Evolutionary conservation across 53 echinoderm and acorn worm species (phyloP).

Genomic region (Patiria pectinifera): DNA sequence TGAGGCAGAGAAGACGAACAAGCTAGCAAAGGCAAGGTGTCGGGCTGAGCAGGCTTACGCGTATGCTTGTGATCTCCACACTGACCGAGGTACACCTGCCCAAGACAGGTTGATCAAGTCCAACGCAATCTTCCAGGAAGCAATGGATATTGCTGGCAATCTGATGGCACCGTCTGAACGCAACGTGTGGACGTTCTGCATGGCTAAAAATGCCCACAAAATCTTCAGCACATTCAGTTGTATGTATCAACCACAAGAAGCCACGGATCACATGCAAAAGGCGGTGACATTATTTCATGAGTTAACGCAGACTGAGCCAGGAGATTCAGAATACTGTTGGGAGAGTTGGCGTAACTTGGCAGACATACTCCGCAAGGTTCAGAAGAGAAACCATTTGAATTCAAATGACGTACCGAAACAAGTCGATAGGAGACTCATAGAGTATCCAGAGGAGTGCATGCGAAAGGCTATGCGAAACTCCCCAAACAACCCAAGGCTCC

Average conservation of each 20-base stretch:
- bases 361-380: conserved; percentile 42
- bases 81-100: not conserved
- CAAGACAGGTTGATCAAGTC: conserved; percentile 25
- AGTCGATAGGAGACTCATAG: not conserved
- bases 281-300: conserved; percentile 18
- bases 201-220: conserved; percentile 24
- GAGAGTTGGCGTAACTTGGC: conserved; percentile 53
- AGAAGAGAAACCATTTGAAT: not conserved
- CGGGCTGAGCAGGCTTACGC: conserved; percentile 59
- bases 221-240: not conserved
- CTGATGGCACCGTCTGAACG: conserved; percentile 19
- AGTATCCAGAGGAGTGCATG: conserved; percentile 51
- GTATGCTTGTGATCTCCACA: conserved; percentile 48
- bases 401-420: not conserved
- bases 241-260: not conserved
- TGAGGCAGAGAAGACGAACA: not conserved
- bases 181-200: conserved; percentile 46
- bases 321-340: conserved; percentile 7
- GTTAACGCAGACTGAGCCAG: not conserved
- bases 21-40: conserved; percentile 1
- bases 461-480: not conserved
- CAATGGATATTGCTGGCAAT: not conserved
- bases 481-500: conserved; percentile 6
- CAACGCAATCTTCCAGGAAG: conserved; percentile 35
- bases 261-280: not conserved